Evolutionary conservation across 2,888 invertebrate genomes (phyloP), one percentile per base, ranked within the genome.

Genomic region (Chymomyza amoena): DNA sequence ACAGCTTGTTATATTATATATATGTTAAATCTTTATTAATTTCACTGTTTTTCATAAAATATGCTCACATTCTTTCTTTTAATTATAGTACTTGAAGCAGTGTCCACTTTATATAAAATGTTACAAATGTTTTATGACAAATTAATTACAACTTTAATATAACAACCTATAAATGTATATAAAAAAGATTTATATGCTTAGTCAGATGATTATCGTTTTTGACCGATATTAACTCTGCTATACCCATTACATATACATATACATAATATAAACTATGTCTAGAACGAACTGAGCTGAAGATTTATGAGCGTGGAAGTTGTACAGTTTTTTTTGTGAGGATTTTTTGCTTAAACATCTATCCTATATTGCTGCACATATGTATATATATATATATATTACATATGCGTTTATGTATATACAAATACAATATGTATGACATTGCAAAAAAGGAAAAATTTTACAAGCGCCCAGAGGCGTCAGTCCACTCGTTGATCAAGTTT

Each of bases 91-190:
- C 39, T 45, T 45, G 13, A 45, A 10, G 20, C 16, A 16, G n/a
- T 20, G 20, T 18, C 54, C 54, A 18, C 45, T 32, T 32, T 75
- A 45, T 66, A 67, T 7, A 70, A 61, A 32, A 63, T 69, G 69
- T 62, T 28, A 51, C 73, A 61, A 76, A 70, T 63, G 64, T 64
- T 51, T 51, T 62, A 73, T 76, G 69, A 70, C 71, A 78, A 84
- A 79, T 73, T 70, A 83, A 77, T 76, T 75, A 81, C 81, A 82
- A 78, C 69, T 76, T 68, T 66, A 73, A 70, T 80, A 82, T 85
- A 85, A 85, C 84, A 86, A 85, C 84, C 84, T 85, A 86, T 86
- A 86, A 86, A 86, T 84, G 84, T 84, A 84, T 82, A 80, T 84
- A 84, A 86, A 86, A 84, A 86, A 51, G 39, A n/a, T 57, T 63